Percentiles rank a stretch among this genome's conserved stretches.
These are phyloP conservation scores for Montipora foliosa DNA, from an alignment of 64 coral and sea anemone species.

Conservation along the genomic window DNA sequence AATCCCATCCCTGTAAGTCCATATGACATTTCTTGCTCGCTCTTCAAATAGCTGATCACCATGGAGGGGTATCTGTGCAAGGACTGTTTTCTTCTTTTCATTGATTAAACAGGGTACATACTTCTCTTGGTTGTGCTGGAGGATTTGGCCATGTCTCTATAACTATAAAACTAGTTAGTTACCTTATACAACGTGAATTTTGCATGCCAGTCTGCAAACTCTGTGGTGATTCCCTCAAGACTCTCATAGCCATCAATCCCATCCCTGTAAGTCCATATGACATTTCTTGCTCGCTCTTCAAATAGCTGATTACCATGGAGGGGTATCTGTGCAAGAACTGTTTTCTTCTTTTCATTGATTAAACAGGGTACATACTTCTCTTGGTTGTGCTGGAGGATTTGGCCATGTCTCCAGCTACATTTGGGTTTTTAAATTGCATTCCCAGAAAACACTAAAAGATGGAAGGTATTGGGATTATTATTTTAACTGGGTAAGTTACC, in stretches of 20 bases:
- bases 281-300: neutral
- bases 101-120: conserved; percentile 18
- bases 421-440: conserved; percentile 53
- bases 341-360: neutral
- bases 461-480: no score
- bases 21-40: neutral
- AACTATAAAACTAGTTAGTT: no score
- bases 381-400: conserved; percentile 14
- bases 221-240: neutral
- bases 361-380: conserved; percentile 32
- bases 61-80: neutral
- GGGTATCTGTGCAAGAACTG: neutral
- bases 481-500: no score
- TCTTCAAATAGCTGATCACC: neutral
- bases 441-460: conserved; percentile 15
- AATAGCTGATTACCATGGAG: no score
- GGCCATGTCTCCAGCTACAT: conserved; percentile 53
- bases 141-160: conserved; percentile 43
- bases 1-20: conserved; percentile 13
- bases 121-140: neutral
- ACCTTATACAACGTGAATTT: no score
- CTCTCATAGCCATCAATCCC: neutral
- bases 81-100: neutral
- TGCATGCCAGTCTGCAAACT: neutral
- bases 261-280: conserved; percentile 14